A percentile compares a stretch with the other conserved stretches of the same genome.
phyloP scores from a whole-genome alignment of 2,113 vertebrate genomes.

The Psilopogon haemacephalus region DNA sequence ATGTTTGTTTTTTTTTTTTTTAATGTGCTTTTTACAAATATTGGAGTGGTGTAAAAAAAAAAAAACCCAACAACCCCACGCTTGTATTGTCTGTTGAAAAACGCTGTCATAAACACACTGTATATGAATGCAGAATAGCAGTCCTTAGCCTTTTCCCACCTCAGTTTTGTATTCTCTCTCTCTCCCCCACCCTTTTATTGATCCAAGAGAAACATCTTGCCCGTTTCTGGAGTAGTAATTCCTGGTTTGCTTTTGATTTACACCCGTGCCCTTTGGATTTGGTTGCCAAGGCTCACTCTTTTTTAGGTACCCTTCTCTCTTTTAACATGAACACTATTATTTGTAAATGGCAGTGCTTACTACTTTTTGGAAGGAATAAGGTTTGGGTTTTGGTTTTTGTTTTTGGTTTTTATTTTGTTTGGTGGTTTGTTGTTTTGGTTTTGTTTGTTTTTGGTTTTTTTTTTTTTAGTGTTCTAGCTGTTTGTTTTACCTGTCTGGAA shows the following conservation, averaged over 20 bases:
- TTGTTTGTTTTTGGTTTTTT: background rate
- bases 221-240: conserved; percentile 73
- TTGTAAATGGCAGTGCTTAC: conserved; percentile 67
- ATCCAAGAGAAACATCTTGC: conserved; percentile 71
- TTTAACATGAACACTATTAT: conserved; percentile 69
- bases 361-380: conserved; percentile 64
- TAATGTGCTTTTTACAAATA: conserved; percentile 64
- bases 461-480: conserved; percentile 56
- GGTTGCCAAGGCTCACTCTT: conserved; percentile 65
- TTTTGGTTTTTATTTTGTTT: conserved; percentile 47
- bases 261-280: conserved; percentile 63
- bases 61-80: background rate
- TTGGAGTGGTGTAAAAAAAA: conserved; percentile 48
- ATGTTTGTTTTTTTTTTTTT: background rate
- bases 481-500: conserved; percentile 67
- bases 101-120: conserved; percentile 58
- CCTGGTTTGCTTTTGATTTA: conserved; percentile 67
- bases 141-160: conserved; percentile 50
- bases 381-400: conserved; percentile 41
- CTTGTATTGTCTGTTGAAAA: conserved; percentile 62
- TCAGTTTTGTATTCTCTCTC: conserved; percentile 50
- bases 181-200: conserved; percentile 60
- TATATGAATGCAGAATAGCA: conserved; percentile 60
- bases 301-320: conserved; percentile 64
- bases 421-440: background rate